Base-by-base conservation (phyloP, 2,888 invertebrate species). In the Chloroclysta siterata region DNA sequence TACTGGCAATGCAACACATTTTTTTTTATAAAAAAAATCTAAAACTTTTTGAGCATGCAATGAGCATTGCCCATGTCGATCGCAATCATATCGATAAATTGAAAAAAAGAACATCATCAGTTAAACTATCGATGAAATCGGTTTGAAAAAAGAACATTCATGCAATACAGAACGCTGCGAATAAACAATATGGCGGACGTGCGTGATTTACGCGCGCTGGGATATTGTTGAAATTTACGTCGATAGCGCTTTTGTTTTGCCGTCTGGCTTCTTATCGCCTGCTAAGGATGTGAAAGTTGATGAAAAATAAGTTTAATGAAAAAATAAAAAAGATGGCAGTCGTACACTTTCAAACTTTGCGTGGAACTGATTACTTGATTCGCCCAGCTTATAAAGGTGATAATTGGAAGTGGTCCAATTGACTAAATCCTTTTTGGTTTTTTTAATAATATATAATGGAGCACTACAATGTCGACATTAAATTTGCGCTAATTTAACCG, bases 241-340 rank as follows among this genome's bases (percentile, higher is more conserved):
- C 86, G 88, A 89, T 88, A 88, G 79, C 82, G 87, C 88, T 88
- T 89, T 89, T 88, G 88, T 89, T 89, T 84, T 79, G 78, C 82
- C 84, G 84, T 85, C 81, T 83, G 82, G 80, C 80, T 84, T 81
- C 87, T 87, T 87, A 88, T 88, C 87, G 83, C 73, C 71, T 62
- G 52, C 56, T 80, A 84, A 80, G 65, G 80, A 66, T 73, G 74
- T 61, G 62, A 61, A 13, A 17, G 1, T 63, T 63, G 39, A 65
- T 53, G 61, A 52, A 64, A 68, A 55, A 68, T 17, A 28, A 33
- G 7, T 36, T 53, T 36, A n/a, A n/a, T n/a, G n/a, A n/a, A n/a
- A n/a, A n/a, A n/a, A n/a, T n/a, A n/a, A n/a, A n/a, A n/a, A n/a
- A n/a, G n/a, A n/a, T n/a, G n/a, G n/a, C n/a, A n/a, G n/a, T n/a